Base-by-base conservation (phyloP, 2,113 vertebrate genomes). In the Aegithalos caudatus region DNA sequence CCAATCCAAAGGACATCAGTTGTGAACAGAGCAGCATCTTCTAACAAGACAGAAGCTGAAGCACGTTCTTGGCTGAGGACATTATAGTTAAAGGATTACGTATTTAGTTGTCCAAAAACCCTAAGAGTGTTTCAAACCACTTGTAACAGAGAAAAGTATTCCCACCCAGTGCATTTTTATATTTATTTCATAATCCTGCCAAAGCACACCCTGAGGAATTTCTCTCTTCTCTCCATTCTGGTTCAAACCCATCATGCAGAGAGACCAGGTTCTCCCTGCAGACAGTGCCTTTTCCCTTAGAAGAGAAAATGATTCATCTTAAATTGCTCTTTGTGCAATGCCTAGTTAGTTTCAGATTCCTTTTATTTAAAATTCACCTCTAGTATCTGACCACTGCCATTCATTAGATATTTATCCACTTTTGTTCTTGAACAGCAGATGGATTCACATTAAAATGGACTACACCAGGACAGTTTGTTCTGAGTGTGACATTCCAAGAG, bases 401-500 rank as follows among this genome's bases (percentile, higher is more conserved):
- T 19, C 27, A 11, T 47, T 13, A 35, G 38, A 20, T 13, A 37
- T 74, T 62, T 50, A 6, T 44, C 21, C 40, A 29, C 33, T 31
- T 7, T 29, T 23, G 7, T 8, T 58, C 42, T 22, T 28, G 21
- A 28, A 3, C 4, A 61, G 45, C 3, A 60, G 40, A 19, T 35
- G 11, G 38, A 24, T 10, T 29, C 9, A 16, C 2, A 7, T 10
- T 20, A 5, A 37, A 27, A 29, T 6, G 29, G 38, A 31, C 20
- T 13, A 15, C 38, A 18, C 0, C 44, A 81, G 53, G 7, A 50
- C 20, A 66, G 9, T 29, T 71, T 54, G 33, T 25, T 10, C 31
- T 20, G 21, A 35, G 11, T 1, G 24, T 4, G 19, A 7, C 0
- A 1, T 15, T 25, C 28, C 85, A 42, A 23, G 20, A 29, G 48